Evolutionary conservation across 2,113 vertebrate species (phyloP).

Genomic region (Spheniscus mendiculus): DNA sequence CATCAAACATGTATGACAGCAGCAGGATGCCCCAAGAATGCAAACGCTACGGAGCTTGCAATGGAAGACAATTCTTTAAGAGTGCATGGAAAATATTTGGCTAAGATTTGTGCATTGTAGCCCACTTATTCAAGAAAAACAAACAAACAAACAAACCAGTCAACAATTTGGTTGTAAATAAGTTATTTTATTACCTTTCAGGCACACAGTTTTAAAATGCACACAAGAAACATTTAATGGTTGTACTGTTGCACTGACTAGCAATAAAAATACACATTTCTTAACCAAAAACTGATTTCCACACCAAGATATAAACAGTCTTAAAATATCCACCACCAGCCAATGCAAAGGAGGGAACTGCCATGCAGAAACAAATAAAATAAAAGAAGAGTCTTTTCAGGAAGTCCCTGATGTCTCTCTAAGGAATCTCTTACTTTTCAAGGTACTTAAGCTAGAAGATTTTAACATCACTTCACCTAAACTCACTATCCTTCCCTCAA

Average conservation of each 20-base stretch:
- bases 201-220: neutral
- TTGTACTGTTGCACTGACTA: neutral
- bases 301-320: conserved; percentile 13
- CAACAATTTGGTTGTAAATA: neutral
- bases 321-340: conserved; percentile 63
- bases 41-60: neutral
- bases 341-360: conserved; percentile 48
- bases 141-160: neutral
- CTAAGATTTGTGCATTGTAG: conserved; percentile 27
- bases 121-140: neutral
- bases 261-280: conserved; percentile 1
- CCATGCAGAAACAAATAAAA: conserved; percentile 66
- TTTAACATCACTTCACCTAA: neutral
- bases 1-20: neutral
- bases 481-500: neutral
- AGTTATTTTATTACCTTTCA: conserved; percentile 1
- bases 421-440: neutral
- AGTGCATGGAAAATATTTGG: conserved; percentile 1
- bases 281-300: conserved; percentile 27
- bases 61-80: neutral
- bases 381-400: conserved; percentile 4
- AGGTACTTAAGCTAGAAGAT: neutral
- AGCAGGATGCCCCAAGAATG: neutral
- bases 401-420: neutral
- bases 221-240: neutral